Conservation (phyloP, 2,797 vertebrate species). For the Acipenser ruthenus region DNA sequence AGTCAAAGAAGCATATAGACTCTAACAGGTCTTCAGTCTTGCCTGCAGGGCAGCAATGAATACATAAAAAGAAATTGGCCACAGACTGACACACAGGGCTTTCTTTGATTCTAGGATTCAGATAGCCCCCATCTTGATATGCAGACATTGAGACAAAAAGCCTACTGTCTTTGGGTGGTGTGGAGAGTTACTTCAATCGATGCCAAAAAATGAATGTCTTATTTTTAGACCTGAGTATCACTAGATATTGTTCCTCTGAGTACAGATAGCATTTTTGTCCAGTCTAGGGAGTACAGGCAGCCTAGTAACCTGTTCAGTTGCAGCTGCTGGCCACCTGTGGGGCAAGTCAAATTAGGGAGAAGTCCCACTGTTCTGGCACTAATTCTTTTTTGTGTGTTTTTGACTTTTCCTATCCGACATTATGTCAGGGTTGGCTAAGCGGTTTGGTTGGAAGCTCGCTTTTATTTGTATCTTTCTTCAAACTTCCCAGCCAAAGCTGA, state of each 20-base stretch:
- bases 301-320: conserved; percentile 76
- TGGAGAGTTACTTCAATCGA: conserved; percentile 76
- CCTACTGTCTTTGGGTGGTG: conserved; percentile 72
- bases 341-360: conserved; percentile 89
- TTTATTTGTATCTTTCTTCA: conserved; percentile 16
- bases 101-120: conserved; percentile 69
- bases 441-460: conserved; percentile 54
- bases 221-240: conserved; percentile 79
- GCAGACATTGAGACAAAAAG: conserved; percentile 79
- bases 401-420: conserved; percentile 54
- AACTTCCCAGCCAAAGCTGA: not conserved
- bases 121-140: conserved; percentile 69
- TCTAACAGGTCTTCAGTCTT: conserved; percentile 37
- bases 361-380: conserved; percentile 79
- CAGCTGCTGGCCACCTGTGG: conserved; percentile 93
- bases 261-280: conserved; percentile 65
- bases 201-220: conserved; percentile 70
- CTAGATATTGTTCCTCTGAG: conserved; percentile 63
- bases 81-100: conserved; percentile 68
- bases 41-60: conserved; percentile 52
- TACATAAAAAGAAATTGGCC: conserved; percentile 74
- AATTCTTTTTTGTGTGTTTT: conserved; percentile 66
- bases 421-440: conserved; percentile 45
- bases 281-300: conserved; percentile 52
- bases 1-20: conserved; percentile 43